A percentile compares a stretch with the other conserved stretches of the same genome.
These are phyloP conservation scores for Sebastolobus altivelis DNA, from an alignment of 2,797 vertebrate genomes.

Conservation along the genomic window DNA sequence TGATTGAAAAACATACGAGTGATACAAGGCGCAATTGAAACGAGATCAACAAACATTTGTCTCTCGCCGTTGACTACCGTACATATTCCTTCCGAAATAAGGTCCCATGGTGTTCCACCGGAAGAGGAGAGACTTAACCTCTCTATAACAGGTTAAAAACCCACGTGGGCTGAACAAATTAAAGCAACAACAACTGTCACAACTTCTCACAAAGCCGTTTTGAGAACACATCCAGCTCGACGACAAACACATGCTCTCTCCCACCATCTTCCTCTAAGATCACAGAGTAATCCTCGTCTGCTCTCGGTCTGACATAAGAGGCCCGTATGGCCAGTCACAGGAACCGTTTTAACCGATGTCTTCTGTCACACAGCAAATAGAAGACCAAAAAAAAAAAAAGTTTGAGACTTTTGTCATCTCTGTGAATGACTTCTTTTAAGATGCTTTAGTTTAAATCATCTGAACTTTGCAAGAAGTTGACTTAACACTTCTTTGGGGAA, in stretches of 20 bases:
- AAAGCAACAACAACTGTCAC: constrained; percentile 41
- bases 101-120: too few species aligned
- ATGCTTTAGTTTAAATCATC: constrained; percentile 11
- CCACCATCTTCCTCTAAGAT: constrained; percentile 34
- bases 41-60: too few species aligned
- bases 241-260: constrained; percentile 28
- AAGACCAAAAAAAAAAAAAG: constrained; percentile 26
- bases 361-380: constrained; percentile 22
- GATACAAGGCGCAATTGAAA: too few species aligned
- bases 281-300: constrained; percentile 41
- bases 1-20: too few species aligned
- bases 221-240: constrained; percentile 25
- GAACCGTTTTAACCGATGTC: constrained; percentile 15
- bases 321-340: constrained; percentile 27
- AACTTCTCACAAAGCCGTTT: constrained; percentile 22
- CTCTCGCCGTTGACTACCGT: too few species aligned
- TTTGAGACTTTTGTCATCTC: constrained; percentile 26
- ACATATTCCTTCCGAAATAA: too few species aligned
- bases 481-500: constrained; percentile 38
- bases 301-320: constrained; percentile 36
- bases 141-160: background rate
- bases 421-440: constrained; percentile 23
- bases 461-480: constrained; percentile 25
- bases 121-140: too few species aligned
- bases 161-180: constrained; percentile 28